Percentiles rank a stretch among this genome's conserved stretches.
These are phyloP conservation scores for Talpa occidentalis DNA, from an alignment of 2,113 vertebrate species.

Conservation along the genomic window DNA sequence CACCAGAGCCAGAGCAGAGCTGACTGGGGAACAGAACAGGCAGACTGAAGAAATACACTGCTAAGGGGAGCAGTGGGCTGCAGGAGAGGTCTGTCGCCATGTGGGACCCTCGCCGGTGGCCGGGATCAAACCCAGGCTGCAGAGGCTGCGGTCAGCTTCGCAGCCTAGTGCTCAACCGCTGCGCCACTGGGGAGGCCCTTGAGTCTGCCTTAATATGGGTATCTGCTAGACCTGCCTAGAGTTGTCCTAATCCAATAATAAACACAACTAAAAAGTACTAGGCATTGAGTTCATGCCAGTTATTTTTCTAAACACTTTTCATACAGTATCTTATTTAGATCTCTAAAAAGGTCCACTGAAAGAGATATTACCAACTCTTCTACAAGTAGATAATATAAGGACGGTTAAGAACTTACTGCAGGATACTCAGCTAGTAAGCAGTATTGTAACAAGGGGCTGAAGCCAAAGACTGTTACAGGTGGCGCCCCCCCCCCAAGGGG, in stretches of 20 bases:
- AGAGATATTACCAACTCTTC: not conserved
- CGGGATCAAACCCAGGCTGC: too few relatives aligned
- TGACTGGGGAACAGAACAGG: too few relatives aligned
- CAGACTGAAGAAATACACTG: too few relatives aligned
- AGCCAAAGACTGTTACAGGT: too few relatives aligned
- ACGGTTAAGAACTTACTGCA: not conserved
- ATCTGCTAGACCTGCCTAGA: not conserved
- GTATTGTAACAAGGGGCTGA: not conserved
- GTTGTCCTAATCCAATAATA: not conserved
- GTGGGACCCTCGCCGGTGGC: too few relatives aligned
- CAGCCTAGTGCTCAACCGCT: too few relatives aligned
- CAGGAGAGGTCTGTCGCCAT: too few relatives aligned
- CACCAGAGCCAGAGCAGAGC: too few relatives aligned
- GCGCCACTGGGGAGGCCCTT: too few relatives aligned
- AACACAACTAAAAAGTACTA: slow-evolving; percentile 17
- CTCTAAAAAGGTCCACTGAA: not conserved
- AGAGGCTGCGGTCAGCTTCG: too few relatives aligned
- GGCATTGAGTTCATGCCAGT: not conserved
- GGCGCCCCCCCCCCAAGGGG: too few relatives aligned
- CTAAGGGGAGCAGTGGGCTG: too few relatives aligned
- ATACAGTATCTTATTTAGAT: not conserved
- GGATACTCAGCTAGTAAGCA: not conserved
- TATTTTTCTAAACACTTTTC: not conserved
- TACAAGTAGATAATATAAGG: not conserved
- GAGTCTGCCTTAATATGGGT: not conserved